phyloP scores from a whole-genome alignment of 2,888 invertebrate genomes.

The Panzeria rudis region DNA sequence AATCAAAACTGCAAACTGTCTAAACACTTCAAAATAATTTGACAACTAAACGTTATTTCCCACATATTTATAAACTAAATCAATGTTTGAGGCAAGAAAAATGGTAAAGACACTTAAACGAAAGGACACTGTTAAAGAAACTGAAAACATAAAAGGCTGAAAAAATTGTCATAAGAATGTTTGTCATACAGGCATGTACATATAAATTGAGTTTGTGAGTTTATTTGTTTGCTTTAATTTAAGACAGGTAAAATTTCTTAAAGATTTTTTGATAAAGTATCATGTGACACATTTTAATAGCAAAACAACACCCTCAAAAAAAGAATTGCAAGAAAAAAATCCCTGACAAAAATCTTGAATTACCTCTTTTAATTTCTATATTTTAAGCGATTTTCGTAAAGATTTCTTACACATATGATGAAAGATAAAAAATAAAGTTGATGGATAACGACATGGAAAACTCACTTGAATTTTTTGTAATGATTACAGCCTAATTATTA shows the following conservation, averaged over 20 bases:
- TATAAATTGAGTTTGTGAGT: too few relatives aligned
- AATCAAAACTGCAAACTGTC: conserved; percentile 77
- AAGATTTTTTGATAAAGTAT: conserved; percentile 53
- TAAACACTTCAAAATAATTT: conserved; percentile 83
- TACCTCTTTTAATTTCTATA: conserved; percentile 50
- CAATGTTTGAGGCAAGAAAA: neutral
- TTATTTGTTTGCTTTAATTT: neutral
- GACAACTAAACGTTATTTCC: conserved; percentile 81
- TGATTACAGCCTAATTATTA: neutral
- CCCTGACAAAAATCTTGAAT: conserved; percentile 69
- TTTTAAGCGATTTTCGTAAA: neutral
- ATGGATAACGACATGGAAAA: neutral
- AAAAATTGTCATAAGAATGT: conserved; percentile 57
- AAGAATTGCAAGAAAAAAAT: neutral
- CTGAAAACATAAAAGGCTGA: neutral
- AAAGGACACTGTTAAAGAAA: conserved; percentile 20
- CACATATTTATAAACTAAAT: conserved; percentile 73
- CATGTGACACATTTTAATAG: conserved; percentile 58
- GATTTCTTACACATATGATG: conserved; percentile 5
- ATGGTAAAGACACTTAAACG: neutral
- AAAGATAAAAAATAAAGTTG: neutral
- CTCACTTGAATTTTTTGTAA: neutral
- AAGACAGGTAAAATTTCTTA: conserved; percentile 50
- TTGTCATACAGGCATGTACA: conserved; percentile 9
- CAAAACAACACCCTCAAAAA: conserved; percentile 48